Evolutionary conservation across 2,888 invertebrate species (phyloP).

Genomic region (Abrostola tripartita): DNA sequence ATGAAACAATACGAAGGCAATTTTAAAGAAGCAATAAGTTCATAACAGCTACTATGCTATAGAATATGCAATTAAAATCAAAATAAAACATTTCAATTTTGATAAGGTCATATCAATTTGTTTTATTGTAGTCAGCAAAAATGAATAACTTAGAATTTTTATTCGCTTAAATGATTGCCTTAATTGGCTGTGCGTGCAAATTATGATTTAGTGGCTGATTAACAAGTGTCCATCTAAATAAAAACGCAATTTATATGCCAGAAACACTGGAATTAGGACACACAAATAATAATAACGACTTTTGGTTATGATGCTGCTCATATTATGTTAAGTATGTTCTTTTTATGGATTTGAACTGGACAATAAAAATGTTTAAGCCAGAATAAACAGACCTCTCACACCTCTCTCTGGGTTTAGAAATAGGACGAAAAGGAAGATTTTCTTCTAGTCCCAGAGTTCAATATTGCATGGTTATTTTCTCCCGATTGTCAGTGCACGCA

Average conservation of each 20-base stretch:
- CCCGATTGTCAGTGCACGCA: conserved; percentile 74
- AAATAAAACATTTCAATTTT: conserved; percentile 4
- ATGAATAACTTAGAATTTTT: conserved; percentile 38
- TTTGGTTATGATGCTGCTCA: conserved; percentile 56
- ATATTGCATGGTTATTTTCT: conserved; percentile 59
- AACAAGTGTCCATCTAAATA: conserved; percentile 52
- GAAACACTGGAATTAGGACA: conserved; percentile 47
- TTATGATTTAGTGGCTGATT: conserved; percentile 47
- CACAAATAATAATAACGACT: conserved; percentile 49
- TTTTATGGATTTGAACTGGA: conserved; percentile 73
- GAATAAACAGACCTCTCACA: conserved; percentile 51
- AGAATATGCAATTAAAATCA: conserved; percentile 26
- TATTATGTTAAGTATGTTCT: conserved; percentile 70
- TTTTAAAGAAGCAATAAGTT: conserved; percentile 8
- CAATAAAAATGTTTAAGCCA: conserved; percentile 70
- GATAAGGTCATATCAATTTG: conserved; percentile 44
- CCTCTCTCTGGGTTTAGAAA: conserved; percentile 28
- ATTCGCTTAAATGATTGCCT: conserved; percentile 26
- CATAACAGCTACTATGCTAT: conserved; percentile 21
- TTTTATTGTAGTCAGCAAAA: conserved; percentile 24
- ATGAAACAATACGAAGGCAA: too few species aligned
- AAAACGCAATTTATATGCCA: conserved; percentile 52
- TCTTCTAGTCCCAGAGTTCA: conserved; percentile 56
- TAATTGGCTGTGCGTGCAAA: conserved; percentile 53
- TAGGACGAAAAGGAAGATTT: conserved; percentile 27